These are phyloP conservation scores for Lasius platythorax DNA, from an alignment of 2,888 invertebrate genomes.

Conservation along the genomic window DNA sequence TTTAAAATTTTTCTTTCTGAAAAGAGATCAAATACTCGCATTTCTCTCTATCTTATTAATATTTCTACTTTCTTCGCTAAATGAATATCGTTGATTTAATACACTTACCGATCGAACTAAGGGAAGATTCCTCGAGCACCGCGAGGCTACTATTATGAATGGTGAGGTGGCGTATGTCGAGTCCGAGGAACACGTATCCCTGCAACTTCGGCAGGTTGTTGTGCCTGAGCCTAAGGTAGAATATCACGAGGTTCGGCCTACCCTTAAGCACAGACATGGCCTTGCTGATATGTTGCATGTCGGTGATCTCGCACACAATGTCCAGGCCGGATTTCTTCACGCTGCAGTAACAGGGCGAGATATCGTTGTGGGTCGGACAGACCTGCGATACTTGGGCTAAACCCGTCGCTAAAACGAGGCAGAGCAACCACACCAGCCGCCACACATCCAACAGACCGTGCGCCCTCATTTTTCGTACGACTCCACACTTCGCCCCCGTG, in stretches of 20 bases:
- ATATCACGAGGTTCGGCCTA: slow-evolving; percentile 92
- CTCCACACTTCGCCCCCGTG: slow-evolving; percentile 37
- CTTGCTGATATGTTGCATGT: slow-evolving; percentile 91
- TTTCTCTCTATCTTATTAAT: background rate
- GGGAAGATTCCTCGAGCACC: slow-evolving; percentile 94
- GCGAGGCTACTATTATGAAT: slow-evolving; percentile 96
- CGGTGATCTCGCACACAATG: slow-evolving; percentile 95
- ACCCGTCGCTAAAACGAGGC: slow-evolving; percentile 59
- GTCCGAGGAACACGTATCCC: slow-evolving; percentile 94
- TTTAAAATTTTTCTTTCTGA: background rate
- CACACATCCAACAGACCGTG: slow-evolving; percentile 54
- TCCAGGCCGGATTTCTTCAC: slow-evolving; percentile 96
- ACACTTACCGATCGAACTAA: slow-evolving; percentile 94
- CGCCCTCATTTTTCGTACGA: slow-evolving; percentile 65
- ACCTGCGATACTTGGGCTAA: slow-evolving; percentile 66
- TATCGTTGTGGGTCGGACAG: slow-evolving; percentile 90
- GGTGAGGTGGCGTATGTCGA: slow-evolving; percentile 95
- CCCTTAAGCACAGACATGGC: slow-evolving; percentile 94
- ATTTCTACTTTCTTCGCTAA: background rate
- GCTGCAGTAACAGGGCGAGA: slow-evolving; percentile 93
- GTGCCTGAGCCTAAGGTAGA: slow-evolving; percentile 95
- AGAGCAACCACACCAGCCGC: slow-evolving; percentile 63
- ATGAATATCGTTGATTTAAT: background rate
- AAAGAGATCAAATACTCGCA: background rate
- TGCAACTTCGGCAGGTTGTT: slow-evolving; percentile 94